These are phyloP conservation scores for Drosophila conformis DNA, from an alignment of 2,888 invertebrate genomes.

Conservation along the genomic window DNA sequence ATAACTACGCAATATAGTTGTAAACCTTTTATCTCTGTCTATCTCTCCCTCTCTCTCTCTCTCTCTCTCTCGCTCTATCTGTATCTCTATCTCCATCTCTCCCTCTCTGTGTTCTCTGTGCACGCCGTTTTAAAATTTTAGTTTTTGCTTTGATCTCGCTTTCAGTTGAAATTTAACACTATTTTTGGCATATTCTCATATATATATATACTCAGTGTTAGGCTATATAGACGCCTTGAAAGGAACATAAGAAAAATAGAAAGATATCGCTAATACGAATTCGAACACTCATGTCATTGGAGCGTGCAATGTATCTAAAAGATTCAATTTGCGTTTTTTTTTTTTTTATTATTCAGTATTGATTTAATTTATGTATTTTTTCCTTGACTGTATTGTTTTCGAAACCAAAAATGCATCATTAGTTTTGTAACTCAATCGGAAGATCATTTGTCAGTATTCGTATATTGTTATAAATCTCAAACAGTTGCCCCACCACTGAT, in stretches of 20 bases:
- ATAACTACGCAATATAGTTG: background rate
- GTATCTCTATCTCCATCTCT: background rate
- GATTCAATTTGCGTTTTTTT: background rate
- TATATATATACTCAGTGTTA: background rate
- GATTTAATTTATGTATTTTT: background rate
- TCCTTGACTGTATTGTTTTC: conserved; percentile 8
- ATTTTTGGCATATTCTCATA: background rate
- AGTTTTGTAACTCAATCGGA: conserved; percentile 5
- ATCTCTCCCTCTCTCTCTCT: background rate
- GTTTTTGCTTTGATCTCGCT: conserved; percentile 26
- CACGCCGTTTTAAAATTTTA: conserved; percentile 6
- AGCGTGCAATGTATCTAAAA: conserved; percentile 6
- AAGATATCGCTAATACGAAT: background rate
- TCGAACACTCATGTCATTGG: background rate
- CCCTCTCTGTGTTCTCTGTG: conserved; percentile 11
- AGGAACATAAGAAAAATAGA: background rate
- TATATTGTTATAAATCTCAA: background rate
- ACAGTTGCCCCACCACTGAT: conserved; percentile 2
- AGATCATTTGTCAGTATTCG: conserved; percentile 43
- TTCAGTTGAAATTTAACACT: conserved; percentile 7
- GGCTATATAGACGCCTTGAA: conserved; percentile 5
- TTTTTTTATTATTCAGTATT: conserved; percentile 20
- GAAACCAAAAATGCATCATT: conserved; percentile 34
- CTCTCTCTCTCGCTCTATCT: background rate
- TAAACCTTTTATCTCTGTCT: background rate